Conservation (phyloP, 2,797 vertebrate genomes). For the Rhynchotus rufescens region DNA sequence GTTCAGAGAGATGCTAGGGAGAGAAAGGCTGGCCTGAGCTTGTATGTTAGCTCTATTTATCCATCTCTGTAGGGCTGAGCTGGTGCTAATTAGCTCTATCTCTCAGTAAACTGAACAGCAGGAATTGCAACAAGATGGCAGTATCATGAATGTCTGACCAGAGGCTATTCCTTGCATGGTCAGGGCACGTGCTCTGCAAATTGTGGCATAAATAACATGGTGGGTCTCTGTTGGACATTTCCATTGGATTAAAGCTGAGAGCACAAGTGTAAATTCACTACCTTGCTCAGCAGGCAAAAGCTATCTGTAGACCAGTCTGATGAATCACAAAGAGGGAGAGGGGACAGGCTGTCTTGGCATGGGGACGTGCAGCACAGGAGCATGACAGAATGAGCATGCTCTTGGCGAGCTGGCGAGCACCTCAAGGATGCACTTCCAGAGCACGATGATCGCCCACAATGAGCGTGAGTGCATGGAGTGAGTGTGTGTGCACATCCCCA, state of each 20-base stretch:
- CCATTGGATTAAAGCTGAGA: background rate
- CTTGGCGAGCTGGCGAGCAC: too few species aligned
- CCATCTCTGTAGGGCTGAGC: background rate
- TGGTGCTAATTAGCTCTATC: background rate
- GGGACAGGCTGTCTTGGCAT: background rate
- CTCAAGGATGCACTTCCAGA: background rate
- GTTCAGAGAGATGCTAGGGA: background rate
- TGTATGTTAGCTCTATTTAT: background rate
- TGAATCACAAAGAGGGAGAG: background rate
- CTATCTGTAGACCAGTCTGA: background rate
- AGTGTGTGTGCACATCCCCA: background rate
- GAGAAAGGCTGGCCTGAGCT: background rate
- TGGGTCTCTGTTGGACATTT: background rate
- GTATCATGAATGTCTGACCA: fast-evolving
- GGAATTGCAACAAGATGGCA: background rate
- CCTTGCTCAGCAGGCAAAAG: too few species aligned
- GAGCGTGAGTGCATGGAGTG: background rate
- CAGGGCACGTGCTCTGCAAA: too few species aligned
- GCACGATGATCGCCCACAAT: background rate
- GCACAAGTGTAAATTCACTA: background rate
- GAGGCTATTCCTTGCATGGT: background rate
- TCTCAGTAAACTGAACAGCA: background rate
- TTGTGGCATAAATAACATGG: background rate
- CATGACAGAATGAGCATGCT: background rate
- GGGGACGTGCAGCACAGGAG: background rate